Evolutionary conservation across 2,797 vertebrate species (phyloP).

Genomic region (Acomys russatus): DNA sequence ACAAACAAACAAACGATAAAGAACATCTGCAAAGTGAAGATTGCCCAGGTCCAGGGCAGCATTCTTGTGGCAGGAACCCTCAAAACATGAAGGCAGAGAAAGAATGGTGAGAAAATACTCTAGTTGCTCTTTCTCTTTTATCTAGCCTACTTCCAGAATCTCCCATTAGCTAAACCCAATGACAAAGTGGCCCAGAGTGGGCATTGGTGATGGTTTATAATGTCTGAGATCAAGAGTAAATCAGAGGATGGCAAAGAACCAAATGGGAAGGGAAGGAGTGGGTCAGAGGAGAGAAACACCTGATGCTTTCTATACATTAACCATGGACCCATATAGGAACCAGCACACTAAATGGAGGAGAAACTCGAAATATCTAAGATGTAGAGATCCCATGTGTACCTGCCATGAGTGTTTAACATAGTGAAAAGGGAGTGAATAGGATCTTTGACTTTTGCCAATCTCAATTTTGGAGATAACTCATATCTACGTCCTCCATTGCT

Average conservation of each 20-base stretch:
- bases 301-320: background rate
- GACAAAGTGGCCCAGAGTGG: background rate
- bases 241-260: background rate
- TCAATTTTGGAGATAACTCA: constrained; percentile 5
- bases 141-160: background rate
- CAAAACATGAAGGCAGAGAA: background rate
- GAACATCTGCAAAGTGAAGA: background rate
- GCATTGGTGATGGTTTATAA: background rate
- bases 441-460: constrained; percentile 35
- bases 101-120: background rate
- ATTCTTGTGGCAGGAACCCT: background rate
- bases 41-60: background rate
- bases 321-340: background rate
- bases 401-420: background rate
- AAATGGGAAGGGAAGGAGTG: background rate
- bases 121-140: background rate
- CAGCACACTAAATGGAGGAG: background rate
- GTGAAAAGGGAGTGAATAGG: background rate
- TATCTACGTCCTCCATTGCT: background rate
- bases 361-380: constrained; percentile 13
- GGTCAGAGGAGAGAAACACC: background rate
- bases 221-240: background rate
- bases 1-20: background rate
- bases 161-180: background rate
- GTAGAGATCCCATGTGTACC: background rate